Evolutionary conservation across 2,888 invertebrate genomes (phyloP).

Genomic region (Pheosia gnoma): DNA sequence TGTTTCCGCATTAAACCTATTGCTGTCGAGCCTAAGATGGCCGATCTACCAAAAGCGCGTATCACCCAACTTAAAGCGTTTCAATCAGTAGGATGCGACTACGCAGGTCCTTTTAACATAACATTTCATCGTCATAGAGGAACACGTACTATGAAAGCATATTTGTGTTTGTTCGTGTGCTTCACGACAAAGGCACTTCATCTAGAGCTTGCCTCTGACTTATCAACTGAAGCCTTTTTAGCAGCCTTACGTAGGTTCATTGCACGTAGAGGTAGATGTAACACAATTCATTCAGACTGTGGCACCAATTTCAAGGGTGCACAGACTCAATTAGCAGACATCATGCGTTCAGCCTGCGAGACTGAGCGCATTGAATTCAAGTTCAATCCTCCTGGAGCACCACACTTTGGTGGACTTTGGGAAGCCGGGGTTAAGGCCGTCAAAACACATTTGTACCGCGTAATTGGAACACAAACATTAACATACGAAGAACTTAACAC

Average conservation of each 20-base stretch:
- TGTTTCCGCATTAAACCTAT: background rate
- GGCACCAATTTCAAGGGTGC: background rate
- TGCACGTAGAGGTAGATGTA: background rate
- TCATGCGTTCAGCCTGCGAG: background rate
- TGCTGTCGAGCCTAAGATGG: background rate
- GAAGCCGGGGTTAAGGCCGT: background rate
- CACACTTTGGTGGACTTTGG: constrained; percentile 1
- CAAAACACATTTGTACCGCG: background rate
- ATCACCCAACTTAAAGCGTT: background rate
- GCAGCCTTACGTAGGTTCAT: background rate
- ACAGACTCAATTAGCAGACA: background rate
- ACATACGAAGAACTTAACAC: constrained; percentile 22
- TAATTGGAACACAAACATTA: background rate
- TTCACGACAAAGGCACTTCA: background rate
- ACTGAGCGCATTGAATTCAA: background rate
- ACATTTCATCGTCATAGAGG: background rate
- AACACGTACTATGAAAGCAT: background rate
- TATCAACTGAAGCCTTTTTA: background rate
- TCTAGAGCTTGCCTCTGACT: background rate
- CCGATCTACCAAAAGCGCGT: background rate
- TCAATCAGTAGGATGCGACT: background rate
- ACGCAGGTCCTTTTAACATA: background rate
- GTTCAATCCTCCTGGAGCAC: background rate
- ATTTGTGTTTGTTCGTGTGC: constrained; percentile 5
- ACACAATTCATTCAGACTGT: background rate